These are phyloP conservation scores for Torymus aiolomorphi DNA, from an alignment of 2,888 invertebrate species.

Conservation along the genomic window DNA sequence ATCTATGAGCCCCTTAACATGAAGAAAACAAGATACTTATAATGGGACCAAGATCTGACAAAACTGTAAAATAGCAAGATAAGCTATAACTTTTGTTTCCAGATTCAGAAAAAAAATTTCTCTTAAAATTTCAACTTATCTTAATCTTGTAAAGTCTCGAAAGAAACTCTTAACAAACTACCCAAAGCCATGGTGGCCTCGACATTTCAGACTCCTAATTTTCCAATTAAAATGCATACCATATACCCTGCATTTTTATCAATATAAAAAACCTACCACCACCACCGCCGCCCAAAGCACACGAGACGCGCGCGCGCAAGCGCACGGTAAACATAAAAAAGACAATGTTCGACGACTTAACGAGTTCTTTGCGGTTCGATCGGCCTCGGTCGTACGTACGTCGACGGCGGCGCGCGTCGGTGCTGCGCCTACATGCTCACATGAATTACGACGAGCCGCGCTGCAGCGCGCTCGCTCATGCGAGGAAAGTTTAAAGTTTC, in stretches of 20 bases:
- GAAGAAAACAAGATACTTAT: too few species aligned
- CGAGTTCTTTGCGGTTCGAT: conserved; percentile 41
- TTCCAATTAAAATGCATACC: neutral
- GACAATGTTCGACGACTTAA: conserved; percentile 48
- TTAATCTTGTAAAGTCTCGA: too few species aligned
- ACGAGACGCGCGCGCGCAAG: neutral
- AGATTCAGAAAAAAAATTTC: too few species aligned
- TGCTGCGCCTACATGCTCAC: neutral
- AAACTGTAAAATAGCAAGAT: too few species aligned
- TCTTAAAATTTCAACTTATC: too few species aligned
- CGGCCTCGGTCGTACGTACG: neutral
- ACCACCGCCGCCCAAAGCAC: neutral
- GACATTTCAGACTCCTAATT: neutral
- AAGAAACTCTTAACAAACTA: neutral
- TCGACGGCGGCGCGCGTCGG: too few species aligned
- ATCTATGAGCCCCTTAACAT: too few species aligned
- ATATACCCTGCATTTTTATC: neutral
- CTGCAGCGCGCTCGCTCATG: neutral
- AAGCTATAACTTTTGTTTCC: too few species aligned
- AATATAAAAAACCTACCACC: conserved; percentile 1
- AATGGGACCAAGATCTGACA: too few species aligned
- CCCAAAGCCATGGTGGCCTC: neutral
- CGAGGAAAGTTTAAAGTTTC: conserved; percentile 46
- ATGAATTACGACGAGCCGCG: conserved; percentile 42
- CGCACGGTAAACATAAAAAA: conserved; percentile 6